A percentile compares a stretch with the other conserved stretches of the same genome.
These are phyloP conservation scores for Triplophysa bombifrons DNA, from an alignment of 2,797 vertebrate species.

Conservation along the genomic window DNA sequence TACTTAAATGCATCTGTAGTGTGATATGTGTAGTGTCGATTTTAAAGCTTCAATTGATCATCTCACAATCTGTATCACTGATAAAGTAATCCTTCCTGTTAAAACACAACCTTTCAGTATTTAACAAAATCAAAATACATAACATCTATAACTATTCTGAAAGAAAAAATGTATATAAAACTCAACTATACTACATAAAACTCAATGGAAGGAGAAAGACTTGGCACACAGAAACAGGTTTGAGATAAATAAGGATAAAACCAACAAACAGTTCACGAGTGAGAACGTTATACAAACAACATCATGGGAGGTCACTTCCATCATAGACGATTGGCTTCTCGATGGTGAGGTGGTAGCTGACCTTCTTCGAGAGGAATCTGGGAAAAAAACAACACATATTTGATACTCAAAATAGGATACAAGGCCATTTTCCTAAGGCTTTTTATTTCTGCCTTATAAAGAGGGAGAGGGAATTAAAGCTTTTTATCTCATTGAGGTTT, in stretches of 20 bases:
- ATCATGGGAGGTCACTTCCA: conserved; percentile 89
- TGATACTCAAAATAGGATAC: background rate
- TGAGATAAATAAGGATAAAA: conserved; percentile 13
- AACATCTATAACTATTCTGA: background rate
- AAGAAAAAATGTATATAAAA: conserved; percentile 2
- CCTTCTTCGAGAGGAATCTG: conserved; percentile 95
- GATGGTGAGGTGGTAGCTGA: conserved; percentile 89
- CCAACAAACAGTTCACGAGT: conserved; percentile 21
- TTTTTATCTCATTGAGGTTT: background rate
- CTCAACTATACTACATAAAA: background rate
- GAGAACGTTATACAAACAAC: background rate
- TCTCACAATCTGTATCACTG: background rate
- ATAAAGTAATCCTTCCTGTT: background rate
- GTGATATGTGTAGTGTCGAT: background rate
- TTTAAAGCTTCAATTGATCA: background rate
- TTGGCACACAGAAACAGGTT: conserved; percentile 10
- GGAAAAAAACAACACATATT: conserved; percentile 33
- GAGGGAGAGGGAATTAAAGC: background rate
- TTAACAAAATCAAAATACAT: background rate
- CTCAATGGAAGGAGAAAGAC: background rate
- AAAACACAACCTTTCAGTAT: background rate
- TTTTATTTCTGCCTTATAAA: background rate
- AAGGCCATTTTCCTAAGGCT: background rate
- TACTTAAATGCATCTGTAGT: conserved; percentile 7
- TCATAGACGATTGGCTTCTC: conserved; percentile 93